Evolutionary conservation across 1,140 invertebrate species (phyloP).

Genomic region (Pseudobourletiella spinata): DNA sequence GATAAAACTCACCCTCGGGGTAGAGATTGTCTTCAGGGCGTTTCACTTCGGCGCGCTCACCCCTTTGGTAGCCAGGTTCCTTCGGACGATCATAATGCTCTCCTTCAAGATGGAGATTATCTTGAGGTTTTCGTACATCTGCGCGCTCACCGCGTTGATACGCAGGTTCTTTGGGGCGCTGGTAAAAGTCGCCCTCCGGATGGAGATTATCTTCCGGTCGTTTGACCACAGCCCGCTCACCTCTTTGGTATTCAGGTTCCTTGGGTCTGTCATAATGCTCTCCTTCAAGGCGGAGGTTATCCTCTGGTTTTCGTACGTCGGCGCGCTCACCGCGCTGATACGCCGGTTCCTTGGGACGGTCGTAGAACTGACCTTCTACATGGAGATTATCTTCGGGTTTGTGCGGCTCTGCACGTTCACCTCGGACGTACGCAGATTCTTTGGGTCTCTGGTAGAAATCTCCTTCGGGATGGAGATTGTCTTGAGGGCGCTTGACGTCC

Average conservation of each 20-base stretch:
- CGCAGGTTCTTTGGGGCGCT: conserved; percentile 37
- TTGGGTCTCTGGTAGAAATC: conserved; percentile 22
- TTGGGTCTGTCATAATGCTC: conserved; percentile 29
- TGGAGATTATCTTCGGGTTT: conserved; percentile 46
- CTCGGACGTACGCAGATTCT: conserved; percentile 19
- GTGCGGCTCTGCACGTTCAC: conserved; percentile 48
- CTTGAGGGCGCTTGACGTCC: conserved; percentile 36
- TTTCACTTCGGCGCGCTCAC: conserved; percentile 42
- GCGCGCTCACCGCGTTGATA: conserved; percentile 42
- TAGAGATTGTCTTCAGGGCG: conserved; percentile 43
- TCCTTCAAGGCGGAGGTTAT: conserved; percentile 41
- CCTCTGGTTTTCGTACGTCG: not conserved
- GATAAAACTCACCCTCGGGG: conserved; percentile 51
- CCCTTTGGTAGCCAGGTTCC: conserved; percentile 34
- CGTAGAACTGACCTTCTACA: conserved; percentile 47
- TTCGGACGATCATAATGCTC: conserved; percentile 45
- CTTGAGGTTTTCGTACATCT: conserved; percentile 31
- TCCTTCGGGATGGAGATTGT: conserved; percentile 47
- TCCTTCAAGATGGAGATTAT: conserved; percentile 52
- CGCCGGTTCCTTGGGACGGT: conserved; percentile 46
- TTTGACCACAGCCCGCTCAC: conserved; percentile 49
- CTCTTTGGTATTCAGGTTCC: conserved; percentile 37
- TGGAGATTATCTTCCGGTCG: conserved; percentile 48
- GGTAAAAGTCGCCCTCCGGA: conserved; percentile 48
- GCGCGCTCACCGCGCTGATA: conserved; percentile 54